phyloP scores from a whole-genome alignment of 2,113 vertebrate genomes.

The Passer montanus region DNA sequence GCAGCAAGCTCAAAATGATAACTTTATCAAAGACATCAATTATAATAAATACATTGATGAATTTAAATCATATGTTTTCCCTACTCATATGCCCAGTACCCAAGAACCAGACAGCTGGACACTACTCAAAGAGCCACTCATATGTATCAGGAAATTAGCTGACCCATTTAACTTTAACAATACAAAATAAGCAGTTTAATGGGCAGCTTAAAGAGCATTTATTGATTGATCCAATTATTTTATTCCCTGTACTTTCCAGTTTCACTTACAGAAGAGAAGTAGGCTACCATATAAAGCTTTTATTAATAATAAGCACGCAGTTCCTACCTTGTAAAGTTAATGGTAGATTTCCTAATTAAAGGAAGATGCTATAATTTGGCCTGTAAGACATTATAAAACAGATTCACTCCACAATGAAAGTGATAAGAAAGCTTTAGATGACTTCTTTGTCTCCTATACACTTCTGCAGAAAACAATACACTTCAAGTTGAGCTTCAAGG shows the following conservation, averaged over 20 bases:
- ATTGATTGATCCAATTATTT: background rate
- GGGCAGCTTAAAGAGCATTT: background rate
- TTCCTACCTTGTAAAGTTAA: background rate
- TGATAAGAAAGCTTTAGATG: background rate
- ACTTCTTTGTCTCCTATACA: background rate
- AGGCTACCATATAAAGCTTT: background rate
- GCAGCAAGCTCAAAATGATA: background rate
- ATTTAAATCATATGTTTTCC: background rate
- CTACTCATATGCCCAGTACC: background rate
- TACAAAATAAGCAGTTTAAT: background rate
- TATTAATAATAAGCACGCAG: background rate
- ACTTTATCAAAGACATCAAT: background rate
- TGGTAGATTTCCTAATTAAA: background rate
- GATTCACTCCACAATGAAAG: background rate
- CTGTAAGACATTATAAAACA: background rate
- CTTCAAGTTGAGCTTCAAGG: background rate
- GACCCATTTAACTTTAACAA: background rate
- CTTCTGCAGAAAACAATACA: background rate
- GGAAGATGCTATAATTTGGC: background rate
- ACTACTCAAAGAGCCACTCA: background rate
- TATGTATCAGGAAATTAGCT: background rate
- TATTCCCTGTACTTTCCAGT: background rate
- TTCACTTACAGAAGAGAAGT: background rate
- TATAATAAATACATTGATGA: background rate
- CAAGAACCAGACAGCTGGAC: background rate